These are phyloP conservation scores for Phalloptychus januarius DNA, from an alignment of 2,797 vertebrate species.

Conservation along the genomic window DNA sequence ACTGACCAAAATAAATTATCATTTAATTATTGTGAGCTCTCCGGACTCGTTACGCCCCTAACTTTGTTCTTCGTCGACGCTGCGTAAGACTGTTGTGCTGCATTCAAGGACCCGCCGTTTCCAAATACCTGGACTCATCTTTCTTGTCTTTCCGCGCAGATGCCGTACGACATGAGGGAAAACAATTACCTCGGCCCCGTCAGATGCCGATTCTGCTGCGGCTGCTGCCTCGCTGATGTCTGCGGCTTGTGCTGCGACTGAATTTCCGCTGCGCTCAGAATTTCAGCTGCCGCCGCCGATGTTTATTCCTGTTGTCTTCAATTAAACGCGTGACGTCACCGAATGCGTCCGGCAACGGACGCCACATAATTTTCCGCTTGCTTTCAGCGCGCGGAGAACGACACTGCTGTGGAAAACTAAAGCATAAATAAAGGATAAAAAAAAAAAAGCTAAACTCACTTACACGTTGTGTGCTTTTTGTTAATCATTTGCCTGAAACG, in stretches of 20 bases:
- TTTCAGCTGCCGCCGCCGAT: neutral
- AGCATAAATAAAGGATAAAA: neutral
- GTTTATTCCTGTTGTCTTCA: neutral
- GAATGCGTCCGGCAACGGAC: neutral
- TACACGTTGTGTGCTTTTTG: no score
- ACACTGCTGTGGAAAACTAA: neutral
- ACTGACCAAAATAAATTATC: neutral
- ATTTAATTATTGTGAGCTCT: neutral
- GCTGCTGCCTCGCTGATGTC: conserved; percentile 12
- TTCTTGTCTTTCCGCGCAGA: conserved; percentile 11
- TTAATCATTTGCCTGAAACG: no score
- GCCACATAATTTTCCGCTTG: neutral
- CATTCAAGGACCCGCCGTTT: neutral
- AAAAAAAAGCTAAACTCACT: no score
- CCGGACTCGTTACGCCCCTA: neutral
- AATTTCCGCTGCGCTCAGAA: neutral
- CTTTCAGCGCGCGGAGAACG: neutral
- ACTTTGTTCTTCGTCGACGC: neutral
- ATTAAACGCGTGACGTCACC: conserved; percentile 2
- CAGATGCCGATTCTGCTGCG: conserved; percentile 20
- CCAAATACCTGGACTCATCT: neutral
- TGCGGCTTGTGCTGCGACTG: conserved; percentile 30
- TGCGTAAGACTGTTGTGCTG: neutral
- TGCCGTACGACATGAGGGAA: conserved; percentile 9
- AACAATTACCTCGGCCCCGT: neutral